Evolutionary conservation across 2,888 invertebrate species (phyloP).

Genomic region (Bombylius major): DNA sequence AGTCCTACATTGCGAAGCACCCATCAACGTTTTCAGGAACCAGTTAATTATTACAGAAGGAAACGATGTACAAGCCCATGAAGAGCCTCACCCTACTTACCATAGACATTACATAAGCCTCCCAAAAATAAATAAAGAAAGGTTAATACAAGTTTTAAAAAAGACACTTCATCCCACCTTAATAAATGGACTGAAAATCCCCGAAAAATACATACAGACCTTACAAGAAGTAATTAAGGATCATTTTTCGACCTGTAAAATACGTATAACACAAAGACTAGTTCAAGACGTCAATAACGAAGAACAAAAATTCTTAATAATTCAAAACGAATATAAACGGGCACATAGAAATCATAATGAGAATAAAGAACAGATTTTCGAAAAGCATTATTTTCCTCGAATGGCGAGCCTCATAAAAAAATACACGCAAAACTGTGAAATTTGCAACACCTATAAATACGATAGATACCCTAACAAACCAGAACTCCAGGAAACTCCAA

Average conservation of each 20-base stretch:
- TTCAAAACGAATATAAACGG: conserved; percentile 1
- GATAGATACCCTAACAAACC: background rate
- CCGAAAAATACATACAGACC: background rate
- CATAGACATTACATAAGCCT: background rate
- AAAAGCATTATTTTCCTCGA: conserved; percentile 1
- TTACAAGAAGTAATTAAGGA: background rate
- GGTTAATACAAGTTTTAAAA: background rate
- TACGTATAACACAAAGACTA: background rate
- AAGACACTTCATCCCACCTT: background rate
- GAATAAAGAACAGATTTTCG: background rate
- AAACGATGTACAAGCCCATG: background rate
- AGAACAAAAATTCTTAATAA: background rate
- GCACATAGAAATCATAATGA: background rate
- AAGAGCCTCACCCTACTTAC: background rate
- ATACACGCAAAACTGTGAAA: background rate
- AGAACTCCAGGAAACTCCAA: background rate
- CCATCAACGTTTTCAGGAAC: background rate
- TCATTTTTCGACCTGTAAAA: background rate
- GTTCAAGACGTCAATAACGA: background rate
- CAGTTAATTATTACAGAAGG: background rate
- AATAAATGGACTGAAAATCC: background rate
- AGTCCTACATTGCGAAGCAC: background rate
- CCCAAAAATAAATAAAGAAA: background rate
- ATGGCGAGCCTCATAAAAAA: background rate
- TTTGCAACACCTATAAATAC: background rate